Base-by-base conservation (phyloP, 1,140 invertebrate genomes). In the Lutraria rhynchaena region DNA sequence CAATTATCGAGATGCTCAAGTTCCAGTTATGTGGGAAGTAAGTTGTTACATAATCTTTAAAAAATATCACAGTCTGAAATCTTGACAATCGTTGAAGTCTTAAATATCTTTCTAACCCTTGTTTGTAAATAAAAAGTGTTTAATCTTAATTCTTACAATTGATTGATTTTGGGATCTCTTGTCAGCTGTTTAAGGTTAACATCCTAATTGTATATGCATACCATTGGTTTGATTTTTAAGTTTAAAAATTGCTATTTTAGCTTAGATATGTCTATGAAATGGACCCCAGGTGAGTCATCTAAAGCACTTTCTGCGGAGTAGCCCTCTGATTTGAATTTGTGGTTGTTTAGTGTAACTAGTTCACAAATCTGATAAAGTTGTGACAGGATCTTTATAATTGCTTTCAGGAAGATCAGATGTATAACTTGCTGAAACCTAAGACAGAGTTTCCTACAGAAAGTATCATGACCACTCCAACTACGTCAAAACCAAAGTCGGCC, bases 21-120 rank as follows among this genome's bases (percentile, higher is more conserved):
- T 91, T n/a, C 90, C 90, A 29, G 85, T 89, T 4, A 91, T 91
- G 89, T 91, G 90, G 90, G 90, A 91, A 87, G 90, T 91, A 85
- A 76, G 46, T 33, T 22, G n/a, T 15, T 22, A 9, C 7, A 27
- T 22, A 9, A 22, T 55, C n/a, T 27, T 55, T 55, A 55, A 22
- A n/a, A 55, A 22, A 22, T 4, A 22, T 22, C 53, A 13, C 46
- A 49, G 11, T 49, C 46, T 49, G 11, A 11, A 13, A 11, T 49
- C 11, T 49, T 49, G n/a, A 49, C 11, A 49, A 13, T 49, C n/a
- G 11, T 13, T n/a, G 11, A 13, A 13, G n/a, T 49, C 46, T 13
- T 11, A n/a, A n/a, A n/a, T n/a, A n/a, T n/a, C n/a, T n/a, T n/a
- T n/a, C n/a, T n/a, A n/a, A n/a, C n/a, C n/a, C n/a, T n/a, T n/a